Evolutionary conservation across 1,140 invertebrate species (phyloP), one percentile per base, ranked within the genome.

Genomic region (Leptinotarsa undecemlineata): DNA sequence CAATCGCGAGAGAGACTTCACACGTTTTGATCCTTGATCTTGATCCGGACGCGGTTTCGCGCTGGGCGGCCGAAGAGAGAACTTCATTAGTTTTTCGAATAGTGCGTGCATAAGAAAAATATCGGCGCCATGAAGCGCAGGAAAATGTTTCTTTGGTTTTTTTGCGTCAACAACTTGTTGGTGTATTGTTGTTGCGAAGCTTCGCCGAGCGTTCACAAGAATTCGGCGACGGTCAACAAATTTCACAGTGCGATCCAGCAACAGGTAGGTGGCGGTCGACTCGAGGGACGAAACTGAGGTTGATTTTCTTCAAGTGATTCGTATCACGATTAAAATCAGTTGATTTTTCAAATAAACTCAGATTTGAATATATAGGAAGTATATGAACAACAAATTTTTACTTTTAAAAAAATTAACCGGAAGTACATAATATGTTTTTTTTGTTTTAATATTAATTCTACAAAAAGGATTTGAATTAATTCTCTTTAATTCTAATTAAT

Each of bases 231-330:
- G 17, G 71, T 71, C 20, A 72, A 78, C 21, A 79, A 68, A 19
- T 79, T 78, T 69, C 76, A 79, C 57, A 69, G 66, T 60, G 72
- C 74, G 47, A 23, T 79, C 6, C 74, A 76, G 13, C 74, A 79
- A 73, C 78, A 79, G 78, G 78, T 79, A 74, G 33, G 64, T 63
- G 20, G 13, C 20, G 6, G 57, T 6, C 15, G 57, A 61, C 20
- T 1, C 11, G 17, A 61, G 20, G 57, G 11, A 8, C 5, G 33
- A 33, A 33, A 33, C 33, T 33, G 33, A 8, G 33, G 33, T 11
- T 33, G 8, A 26, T 26, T 26, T 26, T 26, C 26, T 6, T 26
- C 0, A 26, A 26, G 6, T 33, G 33, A 33, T 33, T 33, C 33
- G 6, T 33, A 33, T 33, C 6, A 33, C 8, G 33, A 33, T 8